These are phyloP conservation scores for Remorina albescens DNA, from an alignment of 2,797 vertebrate genomes.

Conservation along the genomic window DNA sequence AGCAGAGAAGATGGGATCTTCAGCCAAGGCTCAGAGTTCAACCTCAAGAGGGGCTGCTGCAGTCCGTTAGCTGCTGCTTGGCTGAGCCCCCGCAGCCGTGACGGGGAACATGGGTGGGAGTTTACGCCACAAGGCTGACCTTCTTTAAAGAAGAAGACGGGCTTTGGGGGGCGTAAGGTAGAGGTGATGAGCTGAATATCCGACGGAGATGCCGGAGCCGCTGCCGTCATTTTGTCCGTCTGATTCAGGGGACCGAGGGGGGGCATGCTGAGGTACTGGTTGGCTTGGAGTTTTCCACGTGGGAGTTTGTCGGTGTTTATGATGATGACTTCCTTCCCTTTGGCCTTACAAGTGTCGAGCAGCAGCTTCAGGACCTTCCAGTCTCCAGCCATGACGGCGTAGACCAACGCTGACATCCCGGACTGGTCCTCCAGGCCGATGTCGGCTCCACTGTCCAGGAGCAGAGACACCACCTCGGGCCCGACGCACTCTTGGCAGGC, in stretches of 20 bases:
- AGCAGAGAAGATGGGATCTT: conserved; percentile 82
- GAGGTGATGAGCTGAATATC: conserved; percentile 86
- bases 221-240: conserved; percentile 46
- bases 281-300: conserved; percentile 83
- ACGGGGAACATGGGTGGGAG: conserved; percentile 82
- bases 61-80: conserved; percentile 46
- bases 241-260: conserved; percentile 70
- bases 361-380: conserved; percentile 87
- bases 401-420: conserved; percentile 88
- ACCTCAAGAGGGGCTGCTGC: conserved; percentile 77
- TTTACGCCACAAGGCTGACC: conserved; percentile 64
- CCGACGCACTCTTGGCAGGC: conserved; percentile 89
- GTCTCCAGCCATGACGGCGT: conserved; percentile 88
- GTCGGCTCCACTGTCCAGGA: conserved; percentile 88
- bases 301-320: conserved; percentile 87
- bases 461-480: conserved; percentile 86
- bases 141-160: conserved; percentile 85
- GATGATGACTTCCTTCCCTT: conserved; percentile 95
- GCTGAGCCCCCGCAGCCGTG: conserved; percentile 44
- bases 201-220: conserved; percentile 82
- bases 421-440: conserved; percentile 90
- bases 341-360: conserved; percentile 89
- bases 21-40: conserved; percentile 89
- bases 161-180: conserved; percentile 49
- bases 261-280: conserved; percentile 87